phyloP scores from a whole-genome alignment of 2,888 invertebrate species.

The Tribolium freemani region DNA sequence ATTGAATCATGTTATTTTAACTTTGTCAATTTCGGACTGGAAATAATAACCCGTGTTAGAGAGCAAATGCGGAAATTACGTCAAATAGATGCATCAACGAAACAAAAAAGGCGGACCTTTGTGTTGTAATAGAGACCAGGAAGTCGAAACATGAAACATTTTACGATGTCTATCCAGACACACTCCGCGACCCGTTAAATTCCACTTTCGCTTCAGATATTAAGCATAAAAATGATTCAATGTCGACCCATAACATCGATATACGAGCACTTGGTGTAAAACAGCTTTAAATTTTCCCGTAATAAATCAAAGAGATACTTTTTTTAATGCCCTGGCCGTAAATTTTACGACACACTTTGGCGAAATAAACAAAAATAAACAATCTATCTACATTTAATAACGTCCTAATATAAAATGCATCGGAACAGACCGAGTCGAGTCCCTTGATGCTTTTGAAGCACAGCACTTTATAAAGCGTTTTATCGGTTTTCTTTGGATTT shows the following conservation, averaged over 20 bases:
- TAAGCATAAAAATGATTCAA: conserved; percentile 17
- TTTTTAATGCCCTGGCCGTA: conserved; percentile 12
- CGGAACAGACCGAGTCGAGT: not conserved
- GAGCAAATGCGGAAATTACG: not conserved
- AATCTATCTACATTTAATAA: conserved; percentile 15
- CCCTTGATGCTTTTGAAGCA: conserved; percentile 1
- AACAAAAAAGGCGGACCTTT: not conserved
- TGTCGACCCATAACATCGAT: conserved; percentile 4
- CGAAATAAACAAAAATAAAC: conserved; percentile 28
- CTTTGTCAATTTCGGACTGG: not conserved
- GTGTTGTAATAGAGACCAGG: not conserved
- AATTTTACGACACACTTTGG: conserved; percentile 14
- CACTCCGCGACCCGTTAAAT: conserved; percentile 2
- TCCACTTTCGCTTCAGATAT: conserved; percentile 11
- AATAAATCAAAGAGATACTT: conserved; percentile 13
- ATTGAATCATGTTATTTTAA: not conserved
- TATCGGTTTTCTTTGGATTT: conserved; percentile 4
- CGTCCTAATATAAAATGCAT: conserved; percentile 15
- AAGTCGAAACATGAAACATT: not conserved
- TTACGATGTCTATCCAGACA: not conserved
- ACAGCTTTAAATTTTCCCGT: conserved; percentile 10
- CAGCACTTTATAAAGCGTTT: conserved; percentile 12
- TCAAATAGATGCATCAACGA: not conserved
- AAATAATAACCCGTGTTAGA: not conserved
- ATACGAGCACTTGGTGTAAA: conserved; percentile 19